Evolutionary conservation across 2,797 vertebrate species (phyloP).

Genomic region (Micrastur ruficollis): DNA sequence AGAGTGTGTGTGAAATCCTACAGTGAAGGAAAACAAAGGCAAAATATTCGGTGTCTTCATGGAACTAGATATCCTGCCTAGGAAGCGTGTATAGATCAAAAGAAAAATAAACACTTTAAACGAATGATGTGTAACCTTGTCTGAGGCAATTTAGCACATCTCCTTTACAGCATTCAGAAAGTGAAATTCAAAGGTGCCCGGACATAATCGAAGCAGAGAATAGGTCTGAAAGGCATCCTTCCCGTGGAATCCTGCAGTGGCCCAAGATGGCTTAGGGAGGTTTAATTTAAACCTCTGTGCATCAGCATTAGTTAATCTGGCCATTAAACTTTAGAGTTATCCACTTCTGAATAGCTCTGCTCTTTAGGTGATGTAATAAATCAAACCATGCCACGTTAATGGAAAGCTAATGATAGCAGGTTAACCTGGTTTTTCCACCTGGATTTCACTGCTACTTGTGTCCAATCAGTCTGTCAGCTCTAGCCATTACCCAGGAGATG

Average conservation of each 20-base stretch:
- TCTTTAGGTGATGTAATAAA: conserved; percentile 50
- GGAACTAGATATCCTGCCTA: neutral
- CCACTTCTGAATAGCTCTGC: conserved; percentile 45
- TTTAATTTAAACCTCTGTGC: conserved; percentile 45
- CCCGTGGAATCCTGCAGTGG: neutral
- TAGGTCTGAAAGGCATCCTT: neutral
- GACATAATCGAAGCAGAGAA: neutral
- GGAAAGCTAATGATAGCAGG: conserved; percentile 37
- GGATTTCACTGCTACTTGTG: neutral
- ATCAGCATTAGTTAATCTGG: conserved; percentile 45
- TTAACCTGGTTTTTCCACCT: neutral
- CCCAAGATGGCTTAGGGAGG: neutral
- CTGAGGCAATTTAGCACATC: neutral
- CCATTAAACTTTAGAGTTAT: conserved; percentile 44
- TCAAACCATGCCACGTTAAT: conserved; percentile 23
- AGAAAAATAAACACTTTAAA: neutral
- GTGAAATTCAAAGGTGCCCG: neutral
- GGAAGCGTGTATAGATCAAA: neutral
- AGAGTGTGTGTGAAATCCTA: neutral
- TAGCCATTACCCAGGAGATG: neutral
- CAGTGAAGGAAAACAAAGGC: neutral
- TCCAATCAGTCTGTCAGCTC: neutral
- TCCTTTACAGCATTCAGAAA: neutral
- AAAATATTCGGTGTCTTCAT: neutral
- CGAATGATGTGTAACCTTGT: neutral